These are phyloP conservation scores for Pantala flavescens DNA, from an alignment of 1,140 invertebrate genomes.

Conservation along the genomic window DNA sequence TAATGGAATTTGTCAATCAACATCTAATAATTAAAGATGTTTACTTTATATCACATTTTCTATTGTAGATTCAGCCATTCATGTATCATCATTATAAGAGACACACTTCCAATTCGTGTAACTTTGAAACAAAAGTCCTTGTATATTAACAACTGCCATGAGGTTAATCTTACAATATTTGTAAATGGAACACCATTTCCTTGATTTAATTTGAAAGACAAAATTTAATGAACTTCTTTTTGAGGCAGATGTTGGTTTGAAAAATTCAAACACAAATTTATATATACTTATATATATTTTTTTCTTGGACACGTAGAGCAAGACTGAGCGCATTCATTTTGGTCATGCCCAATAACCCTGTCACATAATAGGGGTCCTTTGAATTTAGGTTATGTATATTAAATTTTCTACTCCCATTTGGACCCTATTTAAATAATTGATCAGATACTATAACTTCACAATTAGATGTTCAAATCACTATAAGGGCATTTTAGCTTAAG, in stretches of 20 bases:
- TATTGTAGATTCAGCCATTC: not conserved
- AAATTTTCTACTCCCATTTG: not conserved
- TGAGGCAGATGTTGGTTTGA: not conserved
- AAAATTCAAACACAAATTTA: constrained; percentile 1
- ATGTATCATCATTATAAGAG: not conserved
- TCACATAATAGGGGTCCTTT: not conserved
- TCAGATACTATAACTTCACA: not conserved
- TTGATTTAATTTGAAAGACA: not conserved
- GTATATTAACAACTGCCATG: not conserved
- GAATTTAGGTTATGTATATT: not conserved
- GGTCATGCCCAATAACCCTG: not conserved
- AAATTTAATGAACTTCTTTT: not conserved
- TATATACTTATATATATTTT: not conserved
- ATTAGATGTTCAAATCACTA: constrained; percentile 3
- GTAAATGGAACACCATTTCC: not conserved
- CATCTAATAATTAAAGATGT: constrained; percentile 8
- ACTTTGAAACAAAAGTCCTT: not conserved
- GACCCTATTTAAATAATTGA: not conserved
- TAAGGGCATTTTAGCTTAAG: constrained; percentile 2
- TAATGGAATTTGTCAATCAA: constrained; percentile 10
- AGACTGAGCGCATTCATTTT: not conserved
- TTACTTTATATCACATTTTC: constrained; percentile 4
- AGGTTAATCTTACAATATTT: not conserved
- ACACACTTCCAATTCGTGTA: not conserved
- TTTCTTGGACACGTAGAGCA: not conserved